Conservation (phyloP, 2,797 vertebrate genomes). For the Darevskia nairensis region DNA sequence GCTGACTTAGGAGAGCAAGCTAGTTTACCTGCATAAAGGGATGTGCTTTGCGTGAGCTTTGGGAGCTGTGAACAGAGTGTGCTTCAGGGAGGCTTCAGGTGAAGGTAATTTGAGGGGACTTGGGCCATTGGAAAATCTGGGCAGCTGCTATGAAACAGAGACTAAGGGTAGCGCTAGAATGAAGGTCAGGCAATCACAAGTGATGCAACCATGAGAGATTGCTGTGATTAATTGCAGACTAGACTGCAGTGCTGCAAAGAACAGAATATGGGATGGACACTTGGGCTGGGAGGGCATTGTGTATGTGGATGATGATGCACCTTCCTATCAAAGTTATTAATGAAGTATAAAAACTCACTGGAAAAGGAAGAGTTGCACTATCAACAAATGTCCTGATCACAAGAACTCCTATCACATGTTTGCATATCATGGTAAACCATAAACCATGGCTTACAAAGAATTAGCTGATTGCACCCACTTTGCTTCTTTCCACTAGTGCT, state of each 20-base stretch:
- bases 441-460: too few relatives aligned
- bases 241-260: constrained; percentile 33
- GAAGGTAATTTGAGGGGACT: not conserved
- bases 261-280: fast-evolving
- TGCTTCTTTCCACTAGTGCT: too few relatives aligned
- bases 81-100: not conserved
- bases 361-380: not conserved
- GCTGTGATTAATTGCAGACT: not conserved
- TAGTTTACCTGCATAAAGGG: not conserved
- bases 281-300: not conserved
- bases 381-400: not conserved
- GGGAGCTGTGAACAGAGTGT: not conserved
- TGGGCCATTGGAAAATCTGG: fast-evolving
- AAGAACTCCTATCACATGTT: not conserved
- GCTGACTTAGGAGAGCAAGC: constrained; percentile 7
- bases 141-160: not conserved
- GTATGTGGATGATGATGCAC: not conserved
- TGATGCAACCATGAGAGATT: constrained; percentile 42
- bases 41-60: fast-evolving
- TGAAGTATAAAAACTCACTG: not conserved
- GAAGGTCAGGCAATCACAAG: constrained; percentile 35
- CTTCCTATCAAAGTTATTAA: fast-evolving
- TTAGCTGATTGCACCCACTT: too few relatives aligned
- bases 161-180: not conserved
- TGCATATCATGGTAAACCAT: too few relatives aligned